phyloP scores from a whole-genome alignment of 2,797 vertebrate genomes.

The Streptopelia turtur region DNA sequence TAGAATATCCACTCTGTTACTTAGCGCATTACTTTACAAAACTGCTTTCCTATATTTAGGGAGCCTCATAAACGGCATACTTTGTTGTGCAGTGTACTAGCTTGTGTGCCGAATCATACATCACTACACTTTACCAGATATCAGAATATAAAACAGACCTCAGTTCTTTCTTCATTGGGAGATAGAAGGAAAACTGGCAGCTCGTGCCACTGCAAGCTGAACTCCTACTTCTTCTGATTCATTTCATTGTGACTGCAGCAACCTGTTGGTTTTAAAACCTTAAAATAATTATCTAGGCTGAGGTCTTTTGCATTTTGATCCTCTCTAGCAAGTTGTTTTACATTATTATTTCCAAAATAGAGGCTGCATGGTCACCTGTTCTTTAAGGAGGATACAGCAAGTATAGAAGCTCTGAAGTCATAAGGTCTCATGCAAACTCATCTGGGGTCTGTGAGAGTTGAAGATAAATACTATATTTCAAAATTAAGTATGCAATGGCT shows the following conservation, averaged over 20 bases:
- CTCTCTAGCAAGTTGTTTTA: background rate
- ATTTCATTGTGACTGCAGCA: background rate
- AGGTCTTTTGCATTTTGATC: background rate
- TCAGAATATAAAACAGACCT: constrained; percentile 48
- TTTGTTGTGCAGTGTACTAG: constrained; percentile 48
- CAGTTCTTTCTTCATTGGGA: background rate
- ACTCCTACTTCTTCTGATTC: constrained; percentile 1
- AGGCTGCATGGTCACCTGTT: background rate
- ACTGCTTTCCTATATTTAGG: constrained; percentile 62
- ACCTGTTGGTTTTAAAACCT: constrained; percentile 18
- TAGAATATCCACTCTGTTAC: constrained; percentile 61
- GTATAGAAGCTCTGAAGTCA: background rate
- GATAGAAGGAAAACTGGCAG: constrained; percentile 17
- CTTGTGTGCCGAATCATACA: constrained; percentile 10
- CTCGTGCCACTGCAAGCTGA: background rate
- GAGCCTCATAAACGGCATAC: constrained; percentile 63
- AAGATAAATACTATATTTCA: background rate
- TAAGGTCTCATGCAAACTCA: background rate
- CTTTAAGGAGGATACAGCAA: background rate
- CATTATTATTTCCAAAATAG: background rate
- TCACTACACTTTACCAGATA: background rate
- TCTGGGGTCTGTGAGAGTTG: background rate
- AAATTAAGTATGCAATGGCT: background rate
- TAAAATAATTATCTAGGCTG: background rate
- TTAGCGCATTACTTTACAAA: constrained; percentile 69